Base-by-base conservation (phyloP, 2,113 vertebrate genomes). In the Megaceryle maxima region DNA sequence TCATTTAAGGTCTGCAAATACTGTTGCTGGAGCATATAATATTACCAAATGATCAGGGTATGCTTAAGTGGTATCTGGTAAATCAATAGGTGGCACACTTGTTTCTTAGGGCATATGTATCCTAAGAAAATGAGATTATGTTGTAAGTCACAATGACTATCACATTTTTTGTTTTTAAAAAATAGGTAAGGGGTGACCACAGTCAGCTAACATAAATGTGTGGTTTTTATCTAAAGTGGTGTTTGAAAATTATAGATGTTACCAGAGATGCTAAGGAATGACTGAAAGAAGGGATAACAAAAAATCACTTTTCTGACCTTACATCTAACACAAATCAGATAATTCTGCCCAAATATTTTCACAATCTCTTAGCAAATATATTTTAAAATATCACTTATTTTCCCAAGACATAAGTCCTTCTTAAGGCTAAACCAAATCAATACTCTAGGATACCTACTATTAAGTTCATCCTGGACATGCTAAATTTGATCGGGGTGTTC, bases 301-400 rank as follows among this genome's bases (percentile, higher is more conserved):
- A 31, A 74, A 51, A 26, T 35, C 25, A 21, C 19, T 11, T 68
- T 87, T 78, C 63, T 79, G 14, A 68, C 43, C 31, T 70, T 51
- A 24, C 13, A 19, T 68, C 33, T 90, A 85, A 76, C 26, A 76
- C 13, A 78, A 48, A 44, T 74, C 76, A 63, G 64, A 68, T 76
- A 83, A 86, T 77, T 88, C 80, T 93, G 60, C 43, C 64, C 70
- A 87, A 85, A 78, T 88, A 74, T 78, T 93, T 93, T 86, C 46
- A 51, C 26, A 57, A 44, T 48, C 15, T 93, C 63, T 48, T 72
- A 77, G 41, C 19, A 90, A 90, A 66, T 63, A 9, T 31, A 35
- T 87, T 83, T 79, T 60, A 90, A 91, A 87, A 39, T 16, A 33
- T 57, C 10, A 18, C 4, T 56, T 91, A 11, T 75, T 90, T 79